These are phyloP conservation scores for Ammodytes marinus DNA, from an alignment of 2,113 vertebrate species.

Conservation along the genomic window DNA sequence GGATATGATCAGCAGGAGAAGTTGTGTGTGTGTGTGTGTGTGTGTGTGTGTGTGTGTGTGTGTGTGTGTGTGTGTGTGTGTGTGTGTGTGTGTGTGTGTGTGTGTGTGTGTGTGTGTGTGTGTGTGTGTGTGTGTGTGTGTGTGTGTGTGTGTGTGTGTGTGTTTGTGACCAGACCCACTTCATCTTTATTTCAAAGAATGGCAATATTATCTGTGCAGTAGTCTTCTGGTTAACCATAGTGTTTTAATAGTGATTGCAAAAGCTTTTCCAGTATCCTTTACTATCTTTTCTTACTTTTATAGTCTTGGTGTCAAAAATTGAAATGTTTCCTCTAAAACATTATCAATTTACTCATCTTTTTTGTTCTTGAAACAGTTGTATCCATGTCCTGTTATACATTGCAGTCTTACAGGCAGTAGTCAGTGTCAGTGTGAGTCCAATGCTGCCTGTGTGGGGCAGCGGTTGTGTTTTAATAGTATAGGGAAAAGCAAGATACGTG, in stretches of 20 bases:
- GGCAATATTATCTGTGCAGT: background rate
- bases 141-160: background rate
- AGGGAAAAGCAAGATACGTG: background rate
- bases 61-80: too few species aligned
- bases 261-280: background rate
- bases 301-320: background rate
- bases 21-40: too few species aligned
- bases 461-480: background rate
- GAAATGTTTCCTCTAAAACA: background rate
- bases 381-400: conserved; percentile 7
- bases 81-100: too few species aligned
- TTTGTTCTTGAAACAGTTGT: background rate
- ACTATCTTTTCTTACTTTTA: background rate
- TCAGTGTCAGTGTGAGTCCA: too few species aligned
- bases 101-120: too few species aligned
- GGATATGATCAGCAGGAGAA: too few species aligned
- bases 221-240: background rate
- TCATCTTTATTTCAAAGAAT: conserved; percentile 8
- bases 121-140: background rate
- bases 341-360: background rate
- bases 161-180: background rate
- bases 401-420: background rate
- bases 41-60: too few species aligned
- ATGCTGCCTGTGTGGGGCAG: background rate
- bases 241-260: background rate